Base-by-base conservation (phyloP, 2,797 vertebrate species). In the Macropodus opercularis region DNA sequence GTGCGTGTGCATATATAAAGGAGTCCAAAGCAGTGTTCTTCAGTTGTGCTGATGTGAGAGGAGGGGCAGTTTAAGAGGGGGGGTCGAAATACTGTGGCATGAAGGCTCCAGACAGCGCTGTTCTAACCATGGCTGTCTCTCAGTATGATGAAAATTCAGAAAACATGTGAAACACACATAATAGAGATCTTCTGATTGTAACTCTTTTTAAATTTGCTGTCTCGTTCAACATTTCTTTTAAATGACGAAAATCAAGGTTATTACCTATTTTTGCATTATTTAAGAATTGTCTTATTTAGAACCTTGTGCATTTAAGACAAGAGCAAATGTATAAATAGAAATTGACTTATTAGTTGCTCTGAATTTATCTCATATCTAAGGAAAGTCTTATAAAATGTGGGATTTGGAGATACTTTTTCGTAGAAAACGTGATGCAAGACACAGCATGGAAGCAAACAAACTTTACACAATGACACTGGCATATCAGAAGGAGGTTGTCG, bases 281-380 rank as follows among this genome's bases (percentile, higher is more conserved):
- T 58, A 73, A 67, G 51, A 77, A 72, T 68, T 35, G 8, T 59
- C 69, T 75, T 74, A 74, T 59, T 67, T 75, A 77, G 78, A 75
- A 80, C 78, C 27, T 79, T 85, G 82, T 86, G 79, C 77, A 69
- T 79, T 79, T 78, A 80, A 70, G 67, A 81, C 77, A 72, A 70
- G 60, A 76, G 68, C 47, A 74, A 72, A 43, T 73, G 72, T 68
- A 79, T 58, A 69, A 77, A 75, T 82, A 69, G 39, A 70, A 63
- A 73, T 69, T 62, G 27, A 32, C 46, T 66, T 63, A 41, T 68
- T 46, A 75, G 44, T 68, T 62, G 26, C 34, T 68, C 79, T 75
- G 17, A 83, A 63, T 80, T 81, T 58, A 56, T 59, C 66, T 78
- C 43, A 73, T 71, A 63, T 79, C 64, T 46, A 75, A 72, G 73